Base-by-base conservation (phyloP, 2,113 vertebrate species). In the Turdus rufiventris region DNA sequence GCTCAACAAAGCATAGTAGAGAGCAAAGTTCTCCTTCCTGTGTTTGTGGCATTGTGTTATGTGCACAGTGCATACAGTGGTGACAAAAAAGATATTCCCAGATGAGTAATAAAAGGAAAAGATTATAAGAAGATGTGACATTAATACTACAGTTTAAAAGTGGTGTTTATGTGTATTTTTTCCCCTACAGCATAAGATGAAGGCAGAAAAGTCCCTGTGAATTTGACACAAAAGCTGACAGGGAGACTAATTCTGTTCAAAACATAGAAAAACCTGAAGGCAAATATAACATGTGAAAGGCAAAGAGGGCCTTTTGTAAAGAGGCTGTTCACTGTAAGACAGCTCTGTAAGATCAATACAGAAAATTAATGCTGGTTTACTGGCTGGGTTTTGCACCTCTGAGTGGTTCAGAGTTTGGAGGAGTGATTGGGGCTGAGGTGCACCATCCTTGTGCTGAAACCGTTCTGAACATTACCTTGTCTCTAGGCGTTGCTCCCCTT, bases 131-230 rank as follows among this genome's bases (percentile, higher is more conserved):
- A 73, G 26, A 24, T 36, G 8, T 53, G 38, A 5, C 50, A 15
- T 66, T 78, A 80, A n/a, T 88, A 45, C 9, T 7, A 45, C 2
- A 2, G 6, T 78, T 81, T 90, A 54, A 66, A 81, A 23, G 60
- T 17, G 51, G 10, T 48, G 24, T 48, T 86, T 40, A 25, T 62
- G 36, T n/a, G 16, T 21, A 20, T 19, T 61, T 70, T 5, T 19
- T 23, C 5, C 4, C 3, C 10, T 38, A 0, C 19, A 53, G 6
- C 1, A 0, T 74, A 48, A 75, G 11, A 8, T 38, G 57, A 48
- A 78, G 29, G 29, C 45, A 58, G 65, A 60, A 53, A 31, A 12
- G 26, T 51, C 8, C 1, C 26, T 18, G 9, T 56, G 43, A 81
- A 25, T 60, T 23, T 76, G 4, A 18, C 31, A 3, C 0, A 4